Conservation (phyloP, 2,888 invertebrate species). For the Volucella bombylans region DNA sequence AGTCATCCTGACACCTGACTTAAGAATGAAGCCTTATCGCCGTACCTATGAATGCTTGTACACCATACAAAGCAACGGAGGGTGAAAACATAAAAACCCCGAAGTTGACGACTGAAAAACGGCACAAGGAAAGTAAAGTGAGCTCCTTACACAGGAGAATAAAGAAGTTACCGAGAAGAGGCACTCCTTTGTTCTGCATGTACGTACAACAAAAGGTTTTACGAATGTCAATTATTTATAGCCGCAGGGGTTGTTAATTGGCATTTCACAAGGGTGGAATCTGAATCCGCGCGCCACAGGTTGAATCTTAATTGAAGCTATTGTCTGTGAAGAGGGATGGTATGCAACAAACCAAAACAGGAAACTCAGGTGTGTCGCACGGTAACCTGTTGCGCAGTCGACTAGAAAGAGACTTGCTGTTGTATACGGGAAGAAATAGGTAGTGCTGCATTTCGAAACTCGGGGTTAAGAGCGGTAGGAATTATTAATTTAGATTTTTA, state of each 20-base stretch:
- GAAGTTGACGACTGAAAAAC: slow-evolving; percentile 45
- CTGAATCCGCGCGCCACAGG: slow-evolving; percentile 58
- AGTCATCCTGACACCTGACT: slow-evolving; percentile 68
- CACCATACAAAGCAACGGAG: slow-evolving; percentile 56
- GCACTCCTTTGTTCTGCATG: slow-evolving; percentile 54
- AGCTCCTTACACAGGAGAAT: slow-evolving; percentile 37
- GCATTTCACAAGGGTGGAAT: slow-evolving; percentile 54
- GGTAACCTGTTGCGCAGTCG: slow-evolving; percentile 60
- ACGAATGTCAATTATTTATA: slow-evolving; percentile 7
- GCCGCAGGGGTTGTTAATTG: slow-evolving; percentile 61
- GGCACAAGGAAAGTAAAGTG: slow-evolving; percentile 46
- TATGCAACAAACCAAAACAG: slow-evolving; percentile 50
- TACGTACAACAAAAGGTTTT: slow-evolving; percentile 11
- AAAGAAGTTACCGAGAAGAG: slow-evolving; percentile 47
- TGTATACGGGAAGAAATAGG: slow-evolving; percentile 1
- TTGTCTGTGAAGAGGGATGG: slow-evolving; percentile 50
- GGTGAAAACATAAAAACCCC: slow-evolving; percentile 72
- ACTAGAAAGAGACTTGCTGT: slow-evolving; percentile 55
- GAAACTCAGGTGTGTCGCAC: slow-evolving; percentile 52
- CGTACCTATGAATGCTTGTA: neutral
- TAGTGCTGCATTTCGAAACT: neutral
- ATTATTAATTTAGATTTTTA: slow-evolving; percentile 47
- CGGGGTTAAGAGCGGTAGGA: slow-evolving; percentile 20
- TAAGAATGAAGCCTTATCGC: slow-evolving; percentile 12
- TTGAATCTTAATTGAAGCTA: slow-evolving; percentile 68